phyloP scores from a whole-genome alignment of 2,888 invertebrate species.

The Pandemis corylana region DNA sequence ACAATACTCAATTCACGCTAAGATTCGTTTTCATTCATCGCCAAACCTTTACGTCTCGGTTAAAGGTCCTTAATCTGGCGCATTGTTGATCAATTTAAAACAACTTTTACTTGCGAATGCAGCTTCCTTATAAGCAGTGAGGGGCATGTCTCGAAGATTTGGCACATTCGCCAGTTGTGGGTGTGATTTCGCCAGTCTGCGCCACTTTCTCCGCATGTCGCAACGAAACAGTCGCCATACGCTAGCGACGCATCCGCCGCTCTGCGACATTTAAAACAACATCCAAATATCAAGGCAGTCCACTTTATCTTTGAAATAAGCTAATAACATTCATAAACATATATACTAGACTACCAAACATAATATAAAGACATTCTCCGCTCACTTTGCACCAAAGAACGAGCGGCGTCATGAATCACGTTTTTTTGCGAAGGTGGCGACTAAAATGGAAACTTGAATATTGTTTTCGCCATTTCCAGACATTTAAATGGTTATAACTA shows the following conservation, averaged over 20 bases:
- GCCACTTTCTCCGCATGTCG: slow-evolving; percentile 79
- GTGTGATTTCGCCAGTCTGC: slow-evolving; percentile 80
- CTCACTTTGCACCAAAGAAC: slow-evolving; percentile 57
- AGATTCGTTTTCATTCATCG: slow-evolving; percentile 10
- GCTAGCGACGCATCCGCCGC: slow-evolving; percentile 45
- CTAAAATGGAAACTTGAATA: slow-evolving; percentile 76
- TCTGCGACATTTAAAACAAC: slow-evolving; percentile 70
- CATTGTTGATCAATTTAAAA: slow-evolving; percentile 51
- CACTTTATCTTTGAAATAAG: slow-evolving; percentile 60
- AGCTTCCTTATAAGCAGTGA: slow-evolving; percentile 65
- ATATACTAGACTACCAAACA: neutral
- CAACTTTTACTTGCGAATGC: slow-evolving; percentile 73
- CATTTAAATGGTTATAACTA: slow-evolving; percentile 33
- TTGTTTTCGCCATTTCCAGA: slow-evolving; percentile 50
- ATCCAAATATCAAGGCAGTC: slow-evolving; percentile 77
- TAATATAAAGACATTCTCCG: slow-evolving; percentile 51
- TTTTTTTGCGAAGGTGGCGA: slow-evolving; percentile 64
- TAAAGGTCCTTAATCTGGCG: slow-evolving; percentile 29
- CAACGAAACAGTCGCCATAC: slow-evolving; percentile 52
- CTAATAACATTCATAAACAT: slow-evolving; percentile 52
- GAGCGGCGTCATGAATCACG: slow-evolving; percentile 68
- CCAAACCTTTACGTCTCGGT: slow-evolving; percentile 32
- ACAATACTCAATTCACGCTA: neutral
- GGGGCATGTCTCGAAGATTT: slow-evolving; percentile 72
- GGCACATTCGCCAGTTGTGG: slow-evolving; percentile 73